Percentiles rank a stretch among this genome's conserved stretches.
phyloP scores from a whole-genome alignment of 1,140 invertebrate genomes.

The Panonychus citri region DNA sequence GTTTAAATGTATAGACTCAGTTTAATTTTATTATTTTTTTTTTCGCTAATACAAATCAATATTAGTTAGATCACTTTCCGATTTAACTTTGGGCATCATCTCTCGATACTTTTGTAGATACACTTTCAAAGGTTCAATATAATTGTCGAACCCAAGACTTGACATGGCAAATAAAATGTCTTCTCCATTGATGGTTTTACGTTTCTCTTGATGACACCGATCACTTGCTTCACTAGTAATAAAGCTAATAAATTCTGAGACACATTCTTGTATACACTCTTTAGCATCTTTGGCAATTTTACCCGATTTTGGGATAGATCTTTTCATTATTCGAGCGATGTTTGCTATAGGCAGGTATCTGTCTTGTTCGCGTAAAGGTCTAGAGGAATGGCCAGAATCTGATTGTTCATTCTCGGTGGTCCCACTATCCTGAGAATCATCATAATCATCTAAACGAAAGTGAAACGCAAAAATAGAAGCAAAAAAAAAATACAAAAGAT shows the following conservation, averaged over 20 bases:
- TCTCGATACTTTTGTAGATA: constrained; percentile 95
- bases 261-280: constrained; percentile 98
- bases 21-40: too few relatives aligned
- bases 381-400: constrained; percentile 16
- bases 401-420: constrained; percentile 5
- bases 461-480: too few relatives aligned
- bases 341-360: constrained; percentile 93
- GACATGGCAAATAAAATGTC: constrained; percentile 93
- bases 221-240: constrained; percentile 96
- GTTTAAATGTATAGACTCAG: too few relatives aligned
- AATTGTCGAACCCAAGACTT: constrained; percentile 90
- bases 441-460: not conserved
- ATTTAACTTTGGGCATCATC: constrained; percentile 10
- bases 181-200: constrained; percentile 98
- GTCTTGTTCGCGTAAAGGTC: constrained; percentile 41
- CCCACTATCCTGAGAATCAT: not conserved
- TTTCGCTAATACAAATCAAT: too few relatives aligned
- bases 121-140: constrained; percentile 84
- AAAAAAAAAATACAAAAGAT: too few relatives aligned
- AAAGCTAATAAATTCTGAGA: constrained; percentile 97
- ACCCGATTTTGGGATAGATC: constrained; percentile 78
- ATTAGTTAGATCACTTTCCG: not conserved
- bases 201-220: constrained; percentile 83
- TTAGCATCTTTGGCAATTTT: constrained; percentile 99
- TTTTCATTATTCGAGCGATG: constrained; percentile 97